phyloP scores from a whole-genome alignment of 2,888 invertebrate genomes.

The Mylabris sibirica region DNA sequence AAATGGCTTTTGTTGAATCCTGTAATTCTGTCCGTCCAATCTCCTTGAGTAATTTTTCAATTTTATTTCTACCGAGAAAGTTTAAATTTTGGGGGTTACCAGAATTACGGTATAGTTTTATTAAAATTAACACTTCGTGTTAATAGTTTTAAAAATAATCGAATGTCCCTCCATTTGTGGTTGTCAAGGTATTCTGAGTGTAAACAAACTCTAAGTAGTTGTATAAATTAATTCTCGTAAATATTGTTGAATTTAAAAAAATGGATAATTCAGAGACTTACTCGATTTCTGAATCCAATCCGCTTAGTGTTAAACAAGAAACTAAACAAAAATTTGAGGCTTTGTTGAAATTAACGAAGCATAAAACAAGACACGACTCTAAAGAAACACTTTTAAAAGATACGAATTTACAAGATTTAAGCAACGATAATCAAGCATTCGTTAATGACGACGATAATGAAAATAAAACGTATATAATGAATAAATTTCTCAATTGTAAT shows the following conservation, averaged over 20 bases:
- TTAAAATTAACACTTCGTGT: too few species aligned
- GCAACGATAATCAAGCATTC: constrained; percentile 28
- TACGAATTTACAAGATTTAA: constrained; percentile 20
- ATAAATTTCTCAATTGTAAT: constrained; percentile 47
- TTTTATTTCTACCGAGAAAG: too few species aligned
- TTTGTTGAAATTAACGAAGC: constrained; percentile 48
- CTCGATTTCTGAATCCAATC: constrained; percentile 18
- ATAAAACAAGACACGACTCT: constrained; percentile 19
- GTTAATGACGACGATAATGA: constrained; percentile 23
- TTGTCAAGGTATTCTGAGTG: not conserved
- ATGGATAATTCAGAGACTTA: constrained; percentile 14
- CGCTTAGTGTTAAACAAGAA: constrained; percentile 45
- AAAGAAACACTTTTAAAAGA: constrained; percentile 25
- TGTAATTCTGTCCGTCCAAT: not conserved
- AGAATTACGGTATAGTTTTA: not conserved
- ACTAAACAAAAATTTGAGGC: constrained; percentile 54
- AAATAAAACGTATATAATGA: constrained; percentile 42
- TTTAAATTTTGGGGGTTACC: too few species aligned
- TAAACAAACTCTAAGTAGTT: not conserved
- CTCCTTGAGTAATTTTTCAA: too few species aligned
- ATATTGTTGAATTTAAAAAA: not conserved
- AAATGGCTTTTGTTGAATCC: not conserved
- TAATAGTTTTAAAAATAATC: too few species aligned
- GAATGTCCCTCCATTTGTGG: not conserved
- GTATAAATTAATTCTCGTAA: not conserved